Percentiles rank a stretch among this genome's conserved stretches.
These are phyloP conservation scores for Platypus cylindrus DNA, from an alignment of 2,888 invertebrate genomes.

Conservation along the genomic window DNA sequence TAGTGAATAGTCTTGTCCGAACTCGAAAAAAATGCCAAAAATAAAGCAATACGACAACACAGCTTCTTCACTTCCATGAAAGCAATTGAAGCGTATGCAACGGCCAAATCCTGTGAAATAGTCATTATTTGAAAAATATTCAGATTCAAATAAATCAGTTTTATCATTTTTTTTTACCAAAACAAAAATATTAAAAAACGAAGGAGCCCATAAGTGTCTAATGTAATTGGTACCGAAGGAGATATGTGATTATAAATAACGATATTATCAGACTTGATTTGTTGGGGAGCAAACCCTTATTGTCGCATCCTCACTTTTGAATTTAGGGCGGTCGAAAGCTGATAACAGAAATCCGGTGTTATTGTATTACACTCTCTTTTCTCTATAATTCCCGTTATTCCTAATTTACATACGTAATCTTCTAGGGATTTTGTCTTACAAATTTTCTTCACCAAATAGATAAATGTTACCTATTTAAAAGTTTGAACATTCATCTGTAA, in stretches of 20 bases:
- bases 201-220: slow-evolving; percentile 2
- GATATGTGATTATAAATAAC: slow-evolving; percentile 29
- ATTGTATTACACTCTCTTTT: slow-evolving; percentile 31
- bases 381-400: slow-evolving; percentile 24
- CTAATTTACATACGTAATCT: slow-evolving; percentile 29
- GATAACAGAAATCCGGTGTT: slow-evolving; percentile 34
- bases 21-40: no score
- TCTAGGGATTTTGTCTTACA: slow-evolving; percentile 16
- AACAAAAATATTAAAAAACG: slow-evolving; percentile 1
- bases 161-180: background rate
- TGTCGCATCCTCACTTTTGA: slow-evolving; percentile 38
- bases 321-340: slow-evolving; percentile 34
- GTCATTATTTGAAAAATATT: no score
- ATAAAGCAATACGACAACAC: background rate
- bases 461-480: slow-evolving; percentile 12
- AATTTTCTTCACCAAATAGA: slow-evolving; percentile 9
- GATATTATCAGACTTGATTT: slow-evolving; percentile 37
- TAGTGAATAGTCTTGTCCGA: no score
- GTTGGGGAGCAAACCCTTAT: slow-evolving; percentile 35
- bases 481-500: no score
- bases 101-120: background rate
- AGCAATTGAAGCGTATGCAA: no score
- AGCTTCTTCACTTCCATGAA: background rate
- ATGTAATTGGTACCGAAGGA: slow-evolving; percentile 7
- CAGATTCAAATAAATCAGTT: background rate